phyloP scores from a whole-genome alignment of 2,113 vertebrate species.

The Labrus mixtus region DNA sequence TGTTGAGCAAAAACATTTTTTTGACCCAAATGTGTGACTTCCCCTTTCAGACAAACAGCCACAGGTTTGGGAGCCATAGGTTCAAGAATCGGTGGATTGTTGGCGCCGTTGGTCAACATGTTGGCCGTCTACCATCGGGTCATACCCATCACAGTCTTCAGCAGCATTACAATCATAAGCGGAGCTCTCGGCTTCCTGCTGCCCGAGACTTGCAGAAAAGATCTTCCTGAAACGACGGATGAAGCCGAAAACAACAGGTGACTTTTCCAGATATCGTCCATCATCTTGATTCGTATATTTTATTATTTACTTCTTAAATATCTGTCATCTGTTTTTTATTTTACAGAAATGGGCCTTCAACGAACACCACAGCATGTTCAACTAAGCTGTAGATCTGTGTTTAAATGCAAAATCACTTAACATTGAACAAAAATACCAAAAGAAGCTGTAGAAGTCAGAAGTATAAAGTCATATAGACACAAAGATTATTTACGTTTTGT shows the following conservation, averaged over 20 bases:
- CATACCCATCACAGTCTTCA: slow-evolving; percentile 80
- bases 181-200: slow-evolving; percentile 78
- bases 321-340: background rate
- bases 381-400: slow-evolving; percentile 16
- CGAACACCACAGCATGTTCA: background rate
- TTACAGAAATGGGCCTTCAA: slow-evolving; percentile 16
- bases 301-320: background rate
- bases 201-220: slow-evolving; percentile 81
- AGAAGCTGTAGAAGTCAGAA: background rate
- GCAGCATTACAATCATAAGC: slow-evolving; percentile 65
- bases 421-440: background rate
- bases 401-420: background rate
- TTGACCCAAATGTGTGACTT: background rate
- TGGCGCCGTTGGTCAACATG: slow-evolving; percentile 81
- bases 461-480: background rate
- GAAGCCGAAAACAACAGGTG: slow-evolving; percentile 45
- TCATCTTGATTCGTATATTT: background rate
- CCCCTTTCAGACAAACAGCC: slow-evolving; percentile 82
- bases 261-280: background rate
- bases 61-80: slow-evolving; percentile 81
- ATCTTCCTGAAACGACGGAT: slow-evolving; percentile 77
- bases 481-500: background rate
- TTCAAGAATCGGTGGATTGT: slow-evolving; percentile 69
- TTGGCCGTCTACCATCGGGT: slow-evolving; percentile 69
- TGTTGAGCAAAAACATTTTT: too few relatives aligned